These are phyloP conservation scores for Lycorma delicatula DNA, from an alignment of 1,140 invertebrate genomes.

Conservation along the genomic window DNA sequence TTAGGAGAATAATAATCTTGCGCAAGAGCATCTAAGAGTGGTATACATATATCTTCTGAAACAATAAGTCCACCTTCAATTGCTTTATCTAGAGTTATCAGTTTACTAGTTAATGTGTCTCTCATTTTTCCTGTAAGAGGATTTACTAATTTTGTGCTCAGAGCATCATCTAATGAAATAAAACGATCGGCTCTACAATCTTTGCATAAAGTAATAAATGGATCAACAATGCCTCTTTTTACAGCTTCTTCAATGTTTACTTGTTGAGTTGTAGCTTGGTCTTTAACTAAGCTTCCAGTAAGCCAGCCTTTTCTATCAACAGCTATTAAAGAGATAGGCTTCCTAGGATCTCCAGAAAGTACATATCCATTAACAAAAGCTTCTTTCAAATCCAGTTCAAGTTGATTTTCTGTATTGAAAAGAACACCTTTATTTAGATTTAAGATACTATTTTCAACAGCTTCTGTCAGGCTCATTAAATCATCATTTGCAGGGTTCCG, in stretches of 20 bases:
- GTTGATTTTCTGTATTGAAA: constrained; percentile 55
- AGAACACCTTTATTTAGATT: constrained; percentile 63
- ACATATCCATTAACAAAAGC: constrained; percentile 64
- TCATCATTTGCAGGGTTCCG: constrained; percentile 61
- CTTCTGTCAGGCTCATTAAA: constrained; percentile 59
- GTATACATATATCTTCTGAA: constrained; percentile 58
- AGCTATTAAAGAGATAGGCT: constrained; percentile 67
- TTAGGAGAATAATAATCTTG: constrained; percentile 68
- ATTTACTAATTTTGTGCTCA: constrained; percentile 57
- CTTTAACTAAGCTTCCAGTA: constrained; percentile 60
- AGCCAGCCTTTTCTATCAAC: constrained; percentile 61
- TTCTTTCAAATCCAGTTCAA: constrained; percentile 55
- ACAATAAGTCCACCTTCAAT: constrained; percentile 56
- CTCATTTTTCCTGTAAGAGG: constrained; percentile 54
- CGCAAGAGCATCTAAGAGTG: constrained; percentile 64
- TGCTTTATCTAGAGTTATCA: constrained; percentile 59
- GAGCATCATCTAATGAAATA: constrained; percentile 56
- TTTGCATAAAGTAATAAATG: constrained; percentile 71
- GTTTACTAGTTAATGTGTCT: constrained; percentile 55
- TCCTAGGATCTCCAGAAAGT: constrained; percentile 50
- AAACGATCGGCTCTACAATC: constrained; percentile 61
- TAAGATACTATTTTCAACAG: constrained; percentile 65
- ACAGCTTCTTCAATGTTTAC: constrained; percentile 67
- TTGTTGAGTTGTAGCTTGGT: constrained; percentile 57
- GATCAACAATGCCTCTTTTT: constrained; percentile 68